A percentile compares a stretch with the other conserved stretches of the same genome.
These are phyloP conservation scores for Mesocentrotus franciscanus DNA, from an alignment of 53 echinoderm and acorn worm species.

Conservation along the genomic window DNA sequence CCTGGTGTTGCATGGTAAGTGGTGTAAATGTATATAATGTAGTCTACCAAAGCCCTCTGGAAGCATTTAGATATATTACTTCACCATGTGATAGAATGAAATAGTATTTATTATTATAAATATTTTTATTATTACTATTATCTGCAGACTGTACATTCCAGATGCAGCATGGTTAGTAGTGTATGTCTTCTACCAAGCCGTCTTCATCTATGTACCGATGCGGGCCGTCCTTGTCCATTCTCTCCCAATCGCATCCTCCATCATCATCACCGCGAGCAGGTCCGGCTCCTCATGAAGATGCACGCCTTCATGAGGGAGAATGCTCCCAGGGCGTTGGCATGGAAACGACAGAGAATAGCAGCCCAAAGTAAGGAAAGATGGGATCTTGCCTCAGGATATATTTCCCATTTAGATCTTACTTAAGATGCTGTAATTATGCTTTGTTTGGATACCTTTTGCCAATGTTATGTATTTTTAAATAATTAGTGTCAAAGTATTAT, in stretches of 20 bases:
- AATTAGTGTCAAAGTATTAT: no score
- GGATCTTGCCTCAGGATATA: not conserved
- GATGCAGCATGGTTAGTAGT: slow-evolving; percentile 79
- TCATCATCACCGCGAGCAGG: slow-evolving; percentile 82
- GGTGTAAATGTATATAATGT: no score
- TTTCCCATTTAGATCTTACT: no score
- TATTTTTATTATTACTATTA: not conserved
- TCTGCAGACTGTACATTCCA: slow-evolving; percentile 64
- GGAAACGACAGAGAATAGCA: slow-evolving; percentile 71
- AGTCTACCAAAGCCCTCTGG: no score
- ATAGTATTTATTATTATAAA: no score
- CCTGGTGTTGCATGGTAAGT: no score
- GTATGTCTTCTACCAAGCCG: slow-evolving; percentile 72
- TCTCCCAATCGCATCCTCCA: slow-evolving; percentile 86
- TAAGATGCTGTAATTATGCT: no score
- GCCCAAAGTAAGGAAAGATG: slow-evolving; percentile 20
- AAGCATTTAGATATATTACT: no score
- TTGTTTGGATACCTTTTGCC: no score
- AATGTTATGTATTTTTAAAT: no score
- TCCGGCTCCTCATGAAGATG: slow-evolving; percentile 92
- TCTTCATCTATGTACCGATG: slow-evolving; percentile 79
- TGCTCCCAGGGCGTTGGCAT: slow-evolving; percentile 78
- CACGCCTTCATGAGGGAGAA: slow-evolving; percentile 95
- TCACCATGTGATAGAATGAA: no score
- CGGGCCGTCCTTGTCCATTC: slow-evolving; percentile 71